Conservation (phyloP, 2,113 vertebrate genomes). For the Grammomys surdaster region DNA sequence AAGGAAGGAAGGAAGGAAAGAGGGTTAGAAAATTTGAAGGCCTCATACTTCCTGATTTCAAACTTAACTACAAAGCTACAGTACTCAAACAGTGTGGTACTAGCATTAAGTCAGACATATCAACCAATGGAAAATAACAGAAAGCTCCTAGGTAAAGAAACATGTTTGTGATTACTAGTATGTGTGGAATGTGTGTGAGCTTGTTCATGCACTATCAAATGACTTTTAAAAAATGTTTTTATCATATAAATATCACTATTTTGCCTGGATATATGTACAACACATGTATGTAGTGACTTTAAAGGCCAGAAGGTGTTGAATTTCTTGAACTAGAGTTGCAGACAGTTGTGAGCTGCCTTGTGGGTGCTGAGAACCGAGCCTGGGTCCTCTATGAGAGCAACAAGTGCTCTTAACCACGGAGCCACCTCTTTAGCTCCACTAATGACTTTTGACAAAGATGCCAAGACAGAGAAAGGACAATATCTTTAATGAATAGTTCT, state of each 20-base stretch:
- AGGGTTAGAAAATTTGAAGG: background rate
- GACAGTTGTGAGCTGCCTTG: background rate
- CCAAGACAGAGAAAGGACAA: background rate
- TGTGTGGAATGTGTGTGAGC: background rate
- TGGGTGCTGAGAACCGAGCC: background rate
- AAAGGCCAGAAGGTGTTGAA: background rate
- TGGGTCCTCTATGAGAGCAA: background rate
- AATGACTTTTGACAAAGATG: background rate
- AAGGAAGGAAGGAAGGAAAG: no score
- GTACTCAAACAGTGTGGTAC: background rate
- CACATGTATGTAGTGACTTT: background rate
- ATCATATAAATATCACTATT: background rate
- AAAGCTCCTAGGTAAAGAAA: background rate
- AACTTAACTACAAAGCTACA: background rate
- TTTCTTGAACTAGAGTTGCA: background rate
- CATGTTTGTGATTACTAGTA: background rate
- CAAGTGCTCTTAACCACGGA: background rate
- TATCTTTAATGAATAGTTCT: background rate
- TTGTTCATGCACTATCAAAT: background rate
- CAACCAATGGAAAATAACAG: background rate
- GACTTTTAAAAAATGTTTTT: background rate
- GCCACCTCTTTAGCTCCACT: background rate
- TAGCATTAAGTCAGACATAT: background rate
- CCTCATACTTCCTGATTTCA: conserved; percentile 3
- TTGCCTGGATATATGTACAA: background rate